Percentiles rank a stretch among this genome's conserved stretches.
Conservation (phyloP, 2,888 invertebrate species). For the Oligia strigilis region DNA sequence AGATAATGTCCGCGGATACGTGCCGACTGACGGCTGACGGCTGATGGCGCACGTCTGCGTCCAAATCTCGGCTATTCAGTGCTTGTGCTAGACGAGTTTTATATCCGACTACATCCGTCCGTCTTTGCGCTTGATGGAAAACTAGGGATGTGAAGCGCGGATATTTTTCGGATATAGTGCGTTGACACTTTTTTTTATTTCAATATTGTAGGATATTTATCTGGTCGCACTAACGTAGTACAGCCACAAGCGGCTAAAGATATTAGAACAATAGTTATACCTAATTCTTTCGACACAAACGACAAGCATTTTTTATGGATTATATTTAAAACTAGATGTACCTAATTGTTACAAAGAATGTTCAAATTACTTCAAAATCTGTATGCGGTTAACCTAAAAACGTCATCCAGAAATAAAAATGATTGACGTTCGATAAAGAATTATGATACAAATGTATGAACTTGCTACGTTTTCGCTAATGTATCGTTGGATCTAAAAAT, state of each 20-base stretch:
- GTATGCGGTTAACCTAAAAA: neutral
- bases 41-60: slow-evolving; percentile 30
- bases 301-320: neutral
- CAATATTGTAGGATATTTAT: neutral
- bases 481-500: slow-evolving; percentile 24
- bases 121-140: slow-evolving; percentile 44
- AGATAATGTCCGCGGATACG: slow-evolving; percentile 38
- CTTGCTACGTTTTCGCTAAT: slow-evolving; percentile 26
- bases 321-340: neutral
- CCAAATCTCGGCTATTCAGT: slow-evolving; percentile 46
- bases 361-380: neutral
- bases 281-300: neutral
- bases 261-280: neutral
- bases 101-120: slow-evolving; percentile 67
- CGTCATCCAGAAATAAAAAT: neutral
- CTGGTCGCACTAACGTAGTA: neutral
- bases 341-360: neutral
- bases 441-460: slow-evolving; percentile 6
- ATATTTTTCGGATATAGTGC: slow-evolving; percentile 12
- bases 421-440: slow-evolving; percentile 20
- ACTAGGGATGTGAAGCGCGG: slow-evolving; percentile 48
- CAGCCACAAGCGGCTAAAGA: neutral
- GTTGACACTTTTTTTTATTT: neutral
- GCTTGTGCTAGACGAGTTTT: slow-evolving; percentile 45
- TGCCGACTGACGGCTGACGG: slow-evolving; percentile 3